phyloP scores from a whole-genome alignment of 2,888 invertebrate genomes.

The Platycheirus rosarum region DNA sequence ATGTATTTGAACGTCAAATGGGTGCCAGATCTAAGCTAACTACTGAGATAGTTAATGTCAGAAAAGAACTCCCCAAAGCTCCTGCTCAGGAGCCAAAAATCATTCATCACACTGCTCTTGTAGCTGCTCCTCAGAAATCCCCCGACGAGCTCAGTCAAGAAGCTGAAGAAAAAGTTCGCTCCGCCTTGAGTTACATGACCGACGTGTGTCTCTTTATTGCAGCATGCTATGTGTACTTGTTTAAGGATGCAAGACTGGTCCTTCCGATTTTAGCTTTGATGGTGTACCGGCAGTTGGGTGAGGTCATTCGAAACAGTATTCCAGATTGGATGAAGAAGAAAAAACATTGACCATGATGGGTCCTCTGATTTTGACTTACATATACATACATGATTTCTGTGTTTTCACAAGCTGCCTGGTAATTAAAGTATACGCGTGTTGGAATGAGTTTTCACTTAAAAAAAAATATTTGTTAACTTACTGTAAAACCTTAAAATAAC shows the following conservation, averaged over 20 bases:
- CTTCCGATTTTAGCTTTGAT: constrained; percentile 90
- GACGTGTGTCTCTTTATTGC: constrained; percentile 89
- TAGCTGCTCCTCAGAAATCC: constrained; percentile 69
- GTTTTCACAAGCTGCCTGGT: neutral
- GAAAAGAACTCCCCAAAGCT: constrained; percentile 14
- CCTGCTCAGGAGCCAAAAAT: constrained; percentile 35
- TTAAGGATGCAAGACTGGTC: constrained; percentile 91
- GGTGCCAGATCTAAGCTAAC: neutral
- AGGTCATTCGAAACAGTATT: constrained; percentile 85
- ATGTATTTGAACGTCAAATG: neutral
- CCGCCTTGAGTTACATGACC: constrained; percentile 88
- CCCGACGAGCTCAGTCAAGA: constrained; percentile 85
- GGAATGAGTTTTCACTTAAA: constrained; percentile 32
- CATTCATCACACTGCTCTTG: constrained; percentile 24
- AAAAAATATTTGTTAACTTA: constrained; percentile 50
- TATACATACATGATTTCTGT: neutral
- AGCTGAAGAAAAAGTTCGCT: constrained; percentile 87
- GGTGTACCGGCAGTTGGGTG: constrained; percentile 89
- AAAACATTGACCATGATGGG: constrained; percentile 54
- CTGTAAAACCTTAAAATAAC: constrained; percentile 50
- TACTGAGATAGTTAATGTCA: constrained; percentile 4
- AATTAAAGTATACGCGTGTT: constrained; percentile 44
- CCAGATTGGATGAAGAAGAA: constrained; percentile 85
- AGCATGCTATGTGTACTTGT: constrained; percentile 92
- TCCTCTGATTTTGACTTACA: too few species aligned